Base-by-base conservation (phyloP, 2,888 invertebrate species). In the Tholera decimalis region DNA sequence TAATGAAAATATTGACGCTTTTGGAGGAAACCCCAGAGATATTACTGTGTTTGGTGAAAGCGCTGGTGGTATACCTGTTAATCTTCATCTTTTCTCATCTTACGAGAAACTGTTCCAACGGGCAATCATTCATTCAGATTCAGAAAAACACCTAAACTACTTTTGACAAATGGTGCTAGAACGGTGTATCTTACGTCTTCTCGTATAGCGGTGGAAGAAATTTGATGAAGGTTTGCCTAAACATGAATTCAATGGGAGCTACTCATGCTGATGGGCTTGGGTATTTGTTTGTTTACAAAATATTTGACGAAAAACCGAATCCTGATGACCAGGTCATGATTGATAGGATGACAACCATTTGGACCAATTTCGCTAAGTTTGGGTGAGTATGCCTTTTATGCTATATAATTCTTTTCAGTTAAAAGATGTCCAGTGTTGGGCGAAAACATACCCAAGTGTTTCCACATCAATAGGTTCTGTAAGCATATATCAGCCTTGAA, bases 21-120 rank as follows among this genome's bases (percentile, higher is more conserved):
- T 89, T n/a, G 87, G 88, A 11, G 88, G 88, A 2, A 74, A 88
- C 51, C n/a, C 74, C 0, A 63, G 60, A 22, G 72, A 78, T 62
- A 67, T 79, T 1, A 87, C 88, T 0, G 30, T 85, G 0, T 82
- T 85, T 51, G 89, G 89, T 0, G 73, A 83, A 30, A 86, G 86
- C 61, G 83, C 88, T 30, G 88, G 88, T 6, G 83, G 73, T 3
- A 54, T 68, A 11, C 81, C 86, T 1, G 54, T 77, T 1, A 69
- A 64, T 39, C 55, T 77, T 5, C 77, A 77, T 43, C 22, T 77
- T n/a, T 35, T 61, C 1, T 74, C 71, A 0, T 35, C 46, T 7
- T 44, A 65, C 11, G 77, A 78, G 47, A 77, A 61, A n/a, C 47
- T 77, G 20, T 78, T 72, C 20, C 5, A 72, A 8, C 53, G 37